Base-by-base conservation (phyloP, 2,797 vertebrate genomes). In the Anabas testudineus region DNA sequence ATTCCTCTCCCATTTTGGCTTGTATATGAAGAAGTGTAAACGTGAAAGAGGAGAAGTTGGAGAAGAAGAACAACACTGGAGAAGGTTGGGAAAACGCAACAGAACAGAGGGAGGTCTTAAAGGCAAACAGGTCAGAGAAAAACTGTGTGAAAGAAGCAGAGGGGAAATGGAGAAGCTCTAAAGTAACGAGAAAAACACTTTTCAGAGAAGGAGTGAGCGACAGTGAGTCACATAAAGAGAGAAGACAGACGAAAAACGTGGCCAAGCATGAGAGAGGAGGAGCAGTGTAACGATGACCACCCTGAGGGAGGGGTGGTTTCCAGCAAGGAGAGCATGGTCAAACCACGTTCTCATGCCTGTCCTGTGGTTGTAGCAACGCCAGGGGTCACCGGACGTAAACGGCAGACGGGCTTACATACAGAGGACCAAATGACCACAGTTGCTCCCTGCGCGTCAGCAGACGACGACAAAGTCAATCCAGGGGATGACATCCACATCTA, bases 261-360 rank as follows among this genome's bases (percentile, higher is more conserved):
- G 70, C 53, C 51, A 76, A 90, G 83, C 69, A 97, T 97, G 96
- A 94, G 96, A 88, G 95, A 97, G 84, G 95, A 96, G 75, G 88
- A 91, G 71, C 88, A 79, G 80, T 81, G 77, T 52, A 91, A 87
- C 67, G 91, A 91, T 10, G 93, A 92, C n/a, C 95, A 93, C 36
- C 93, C 94, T 2, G 94, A 95, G 77, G 94, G 91, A 86, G 93
- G 93, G 81, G 74, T 88, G 85, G 87, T 86, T 72, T 93, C 90
- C 87, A 95, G 92, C 16, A 91, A 95, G 79, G 93, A 94, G 63
- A 94, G 94, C 10, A 88, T 76, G 5, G 95, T 93, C 49, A 81
- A 84, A 74, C 71, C 65, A 19, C 91, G 90, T 52, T 94, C 90
- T 30, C 96, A 95, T 16, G 91, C 94, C 69, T 94, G 90, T 59